Percentiles rank a stretch among this genome's conserved stretches.
Conservation (phyloP, 1,140 invertebrate genomes). For the Psix sp. region DNA sequence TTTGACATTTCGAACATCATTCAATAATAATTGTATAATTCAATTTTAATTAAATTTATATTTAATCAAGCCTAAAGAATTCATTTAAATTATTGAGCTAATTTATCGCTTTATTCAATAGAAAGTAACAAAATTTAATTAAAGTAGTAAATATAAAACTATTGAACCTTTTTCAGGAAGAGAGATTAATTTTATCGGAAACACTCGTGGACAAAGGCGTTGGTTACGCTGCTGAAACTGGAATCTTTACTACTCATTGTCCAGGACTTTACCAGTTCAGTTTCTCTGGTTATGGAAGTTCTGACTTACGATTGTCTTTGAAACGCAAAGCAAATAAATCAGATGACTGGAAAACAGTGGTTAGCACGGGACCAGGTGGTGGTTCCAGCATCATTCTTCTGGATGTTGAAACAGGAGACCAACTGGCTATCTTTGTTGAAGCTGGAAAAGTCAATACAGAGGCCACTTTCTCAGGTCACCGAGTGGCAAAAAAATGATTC, state of each 20-base stretch:
- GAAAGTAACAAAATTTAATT: too few relatives aligned
- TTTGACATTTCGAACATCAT: too few relatives aligned
- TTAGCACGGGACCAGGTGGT: constrained; percentile 66
- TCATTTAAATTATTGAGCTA: too few relatives aligned
- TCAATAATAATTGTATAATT: constrained; percentile 1
- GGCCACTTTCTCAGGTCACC: constrained; percentile 73
- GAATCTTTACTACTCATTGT: constrained; percentile 77
- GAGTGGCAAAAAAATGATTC: constrained; percentile 73
- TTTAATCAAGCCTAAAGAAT: too few relatives aligned
- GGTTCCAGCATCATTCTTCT: constrained; percentile 73
- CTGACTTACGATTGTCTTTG: constrained; percentile 67
- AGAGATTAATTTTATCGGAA: constrained; percentile 61
- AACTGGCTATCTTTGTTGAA: constrained; percentile 72
- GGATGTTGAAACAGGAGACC: constrained; percentile 72
- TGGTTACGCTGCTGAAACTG: constrained; percentile 75
- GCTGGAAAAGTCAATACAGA: constrained; percentile 66
- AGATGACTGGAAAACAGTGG: constrained; percentile 68
- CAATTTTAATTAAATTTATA: constrained; percentile 8
- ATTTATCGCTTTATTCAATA: too few relatives aligned
- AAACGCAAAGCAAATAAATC: constrained; percentile 71
- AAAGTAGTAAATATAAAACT: too few relatives aligned
- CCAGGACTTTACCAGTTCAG: constrained; percentile 78
- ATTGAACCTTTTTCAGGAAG: constrained; percentile 67
- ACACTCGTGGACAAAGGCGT: constrained; percentile 75
- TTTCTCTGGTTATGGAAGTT: constrained; percentile 73